Evolutionary conservation across 2,113 vertebrate species (phyloP).

Genomic region (Rhegmatorhina hoffmannsi): DNA sequence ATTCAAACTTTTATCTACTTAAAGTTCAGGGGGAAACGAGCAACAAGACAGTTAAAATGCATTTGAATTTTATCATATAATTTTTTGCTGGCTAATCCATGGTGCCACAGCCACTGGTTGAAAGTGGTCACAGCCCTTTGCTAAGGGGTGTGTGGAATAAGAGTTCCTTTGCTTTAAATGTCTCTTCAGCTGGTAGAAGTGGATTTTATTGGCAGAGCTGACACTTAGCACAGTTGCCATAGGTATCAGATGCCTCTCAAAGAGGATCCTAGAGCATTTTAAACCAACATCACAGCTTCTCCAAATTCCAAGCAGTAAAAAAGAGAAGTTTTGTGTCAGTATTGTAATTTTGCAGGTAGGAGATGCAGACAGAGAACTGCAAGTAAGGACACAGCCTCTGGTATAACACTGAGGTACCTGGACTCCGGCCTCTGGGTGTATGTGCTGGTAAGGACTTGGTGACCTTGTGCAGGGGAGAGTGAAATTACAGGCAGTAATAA

Average conservation of each 20-base stretch:
- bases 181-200: neutral
- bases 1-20: neutral
- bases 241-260: neutral
- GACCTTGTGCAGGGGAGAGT: neutral
- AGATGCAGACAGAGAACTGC: rapidly evolving
- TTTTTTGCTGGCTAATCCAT: neutral
- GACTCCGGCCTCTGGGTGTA: rapidly evolving
- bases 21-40: neutral
- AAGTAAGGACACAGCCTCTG: neutral
- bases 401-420: neutral
- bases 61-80: neutral
- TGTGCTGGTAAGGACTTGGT: rapidly evolving
- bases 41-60: neutral
- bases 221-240: neutral
- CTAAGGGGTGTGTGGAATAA: neutral
- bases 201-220: neutral
- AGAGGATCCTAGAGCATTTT: neutral
- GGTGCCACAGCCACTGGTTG: neutral
- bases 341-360: neutral
- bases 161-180: neutral
- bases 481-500: neutral
- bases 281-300: neutral
- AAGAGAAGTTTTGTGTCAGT: rapidly evolving
- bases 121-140: neutral
- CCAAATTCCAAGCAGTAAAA: neutral